A percentile compares a stretch with the other conserved stretches of the same genome.
These are phyloP conservation scores for Channa argus DNA, from an alignment of 2,113 vertebrate species.

Conservation along the genomic window DNA sequence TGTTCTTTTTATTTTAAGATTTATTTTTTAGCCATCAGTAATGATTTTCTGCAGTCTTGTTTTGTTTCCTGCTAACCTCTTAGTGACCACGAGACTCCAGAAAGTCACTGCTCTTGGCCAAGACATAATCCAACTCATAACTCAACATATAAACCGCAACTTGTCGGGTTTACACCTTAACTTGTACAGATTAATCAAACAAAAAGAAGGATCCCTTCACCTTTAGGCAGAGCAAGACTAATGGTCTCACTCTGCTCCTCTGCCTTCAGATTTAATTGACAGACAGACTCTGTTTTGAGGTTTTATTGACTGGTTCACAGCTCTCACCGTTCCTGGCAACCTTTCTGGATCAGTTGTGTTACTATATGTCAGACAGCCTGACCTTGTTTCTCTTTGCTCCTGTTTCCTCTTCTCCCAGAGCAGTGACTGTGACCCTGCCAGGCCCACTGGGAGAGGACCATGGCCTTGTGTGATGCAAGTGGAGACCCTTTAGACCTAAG, in stretches of 20 bases:
- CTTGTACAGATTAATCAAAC: constrained; percentile 2
- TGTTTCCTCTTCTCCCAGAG: constrained; percentile 43
- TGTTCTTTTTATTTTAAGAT: too few relatives aligned
- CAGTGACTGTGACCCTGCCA: constrained; percentile 52
- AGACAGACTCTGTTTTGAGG: too few relatives aligned
- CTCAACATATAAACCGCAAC: neutral
- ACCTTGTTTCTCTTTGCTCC: neutral
- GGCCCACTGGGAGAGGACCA: constrained; percentile 54
- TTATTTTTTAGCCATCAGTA: too few relatives aligned
- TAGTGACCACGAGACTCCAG: neutral
- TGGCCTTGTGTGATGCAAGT: constrained; percentile 75
- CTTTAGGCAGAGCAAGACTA: too few relatives aligned
- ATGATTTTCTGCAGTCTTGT: neutral
- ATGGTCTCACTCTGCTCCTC: too few relatives aligned
- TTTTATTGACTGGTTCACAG: too few relatives aligned
- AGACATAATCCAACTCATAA: constrained; percentile 10
- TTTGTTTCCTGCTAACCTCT: neutral
- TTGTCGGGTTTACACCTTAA: neutral
- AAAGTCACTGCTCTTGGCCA: neutral
- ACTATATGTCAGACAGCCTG: neutral
- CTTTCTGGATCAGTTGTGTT: neutral
- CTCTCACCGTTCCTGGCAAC: neutral
- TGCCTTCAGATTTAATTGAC: too few relatives aligned
- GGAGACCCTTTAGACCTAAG: constrained; percentile 56
- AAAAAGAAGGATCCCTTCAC: neutral